Evolutionary conservation across 2,113 vertebrate genomes (phyloP).

Genomic region (Polypterus senegalus): DNA sequence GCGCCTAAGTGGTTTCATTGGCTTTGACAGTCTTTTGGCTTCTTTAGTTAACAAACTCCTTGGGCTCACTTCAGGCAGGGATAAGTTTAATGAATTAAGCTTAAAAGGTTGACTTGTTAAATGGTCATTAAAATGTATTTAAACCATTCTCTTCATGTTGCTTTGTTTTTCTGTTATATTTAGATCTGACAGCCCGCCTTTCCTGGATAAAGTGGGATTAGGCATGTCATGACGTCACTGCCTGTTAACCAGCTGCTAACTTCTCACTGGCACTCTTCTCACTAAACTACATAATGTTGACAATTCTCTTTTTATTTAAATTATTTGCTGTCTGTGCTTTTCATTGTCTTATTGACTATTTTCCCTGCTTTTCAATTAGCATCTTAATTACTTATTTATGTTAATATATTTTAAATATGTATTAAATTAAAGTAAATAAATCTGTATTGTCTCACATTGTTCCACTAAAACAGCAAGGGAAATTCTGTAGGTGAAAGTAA

Average conservation of each 20-base stretch:
- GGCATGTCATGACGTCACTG: conserved; percentile 13
- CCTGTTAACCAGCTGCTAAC: conserved; percentile 40
- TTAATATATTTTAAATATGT: no score
- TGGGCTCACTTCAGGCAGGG: conserved; percentile 23
- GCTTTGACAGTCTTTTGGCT: conserved; percentile 14
- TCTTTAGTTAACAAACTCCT: conserved; percentile 26
- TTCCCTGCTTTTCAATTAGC: background rate
- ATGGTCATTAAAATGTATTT: conserved; percentile 40
- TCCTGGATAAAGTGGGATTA: conserved; percentile 77
- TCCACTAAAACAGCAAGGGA: no score
- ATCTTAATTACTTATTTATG: no score
- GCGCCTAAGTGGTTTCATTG: conserved; percentile 19
- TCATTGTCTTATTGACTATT: background rate
- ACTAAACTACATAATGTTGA: background rate
- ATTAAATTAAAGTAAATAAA: no score
- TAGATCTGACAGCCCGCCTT: conserved; percentile 69
- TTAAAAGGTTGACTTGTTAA: conserved; percentile 32
- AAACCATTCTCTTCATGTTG: conserved; percentile 35
- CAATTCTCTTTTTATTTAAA: background rate
- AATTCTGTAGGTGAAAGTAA: no score
- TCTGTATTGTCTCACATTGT: no score
- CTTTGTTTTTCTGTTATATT: conserved; percentile 19
- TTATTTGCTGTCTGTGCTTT: background rate
- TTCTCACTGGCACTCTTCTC: conserved; percentile 42
- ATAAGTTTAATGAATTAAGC: conserved; percentile 20